Evolutionary conservation across 2,113 vertebrate species (phyloP).

Genomic region (Psophia crepitans): DNA sequence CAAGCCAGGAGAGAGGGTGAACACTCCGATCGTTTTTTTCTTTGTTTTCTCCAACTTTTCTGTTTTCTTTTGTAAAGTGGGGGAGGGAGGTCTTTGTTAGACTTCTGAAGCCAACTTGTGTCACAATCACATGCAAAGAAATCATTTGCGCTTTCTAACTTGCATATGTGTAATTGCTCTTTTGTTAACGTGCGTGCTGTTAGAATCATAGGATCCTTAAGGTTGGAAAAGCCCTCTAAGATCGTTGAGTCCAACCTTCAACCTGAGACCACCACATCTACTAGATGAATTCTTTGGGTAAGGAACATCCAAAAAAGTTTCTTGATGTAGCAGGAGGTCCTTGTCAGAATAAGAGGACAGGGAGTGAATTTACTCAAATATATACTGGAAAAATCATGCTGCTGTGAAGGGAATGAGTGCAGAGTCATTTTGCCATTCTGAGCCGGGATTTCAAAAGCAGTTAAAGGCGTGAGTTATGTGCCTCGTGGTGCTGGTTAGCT

Average conservation of each 20-base stretch:
- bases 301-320: neutral
- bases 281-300: neutral
- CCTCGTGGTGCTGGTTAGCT: neutral
- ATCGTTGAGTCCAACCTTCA: too few relatives aligned
- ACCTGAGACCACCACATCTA: too few relatives aligned
- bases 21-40: neutral
- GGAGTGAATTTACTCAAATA: neutral
- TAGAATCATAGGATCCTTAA: too few relatives aligned
- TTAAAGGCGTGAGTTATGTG: neutral
- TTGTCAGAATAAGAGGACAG: neutral
- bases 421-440: neutral
- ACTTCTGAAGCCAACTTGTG: neutral
- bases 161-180: neutral
- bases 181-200: neutral
- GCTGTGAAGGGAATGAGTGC: neutral
- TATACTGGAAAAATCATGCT: neutral
- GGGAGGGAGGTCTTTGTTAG: neutral
- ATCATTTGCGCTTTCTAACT: neutral
- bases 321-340: neutral
- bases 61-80: neutral
- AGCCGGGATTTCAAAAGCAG: neutral
- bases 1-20: neutral
- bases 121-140: rapidly evolving
- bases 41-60: neutral
- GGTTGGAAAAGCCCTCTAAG: too few relatives aligned